phyloP scores from a whole-genome alignment of 2,797 vertebrate species.

The Menidia menidia region DNA sequence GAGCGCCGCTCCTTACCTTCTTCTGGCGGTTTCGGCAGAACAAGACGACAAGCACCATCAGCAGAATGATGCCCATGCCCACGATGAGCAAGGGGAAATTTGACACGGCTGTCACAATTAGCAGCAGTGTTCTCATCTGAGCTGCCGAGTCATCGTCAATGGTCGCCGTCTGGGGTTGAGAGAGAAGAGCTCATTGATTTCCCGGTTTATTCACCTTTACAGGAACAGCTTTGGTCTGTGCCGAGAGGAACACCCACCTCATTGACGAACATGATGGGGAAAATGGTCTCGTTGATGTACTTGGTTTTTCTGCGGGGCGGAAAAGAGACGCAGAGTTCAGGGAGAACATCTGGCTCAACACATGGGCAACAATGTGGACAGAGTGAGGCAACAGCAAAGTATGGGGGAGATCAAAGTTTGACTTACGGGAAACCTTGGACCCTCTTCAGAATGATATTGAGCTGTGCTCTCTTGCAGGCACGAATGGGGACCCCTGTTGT shows the following conservation, averaged over 20 bases:
- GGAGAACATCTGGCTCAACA: conserved; percentile 47
- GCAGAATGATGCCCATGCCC: conserved; percentile 82
- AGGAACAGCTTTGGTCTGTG: not conserved
- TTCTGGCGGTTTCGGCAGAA: conserved; percentile 85
- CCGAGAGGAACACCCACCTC: conserved; percentile 74
- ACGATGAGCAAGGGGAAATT: conserved; percentile 86
- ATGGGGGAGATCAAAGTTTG: conserved; percentile 46
- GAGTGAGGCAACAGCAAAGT: conserved; percentile 42
- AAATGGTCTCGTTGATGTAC: conserved; percentile 82
- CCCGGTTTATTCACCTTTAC: not conserved
- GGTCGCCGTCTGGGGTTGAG: conserved; percentile 78
- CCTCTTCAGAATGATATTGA: conserved; percentile 85
- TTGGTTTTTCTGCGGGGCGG: conserved; percentile 73
- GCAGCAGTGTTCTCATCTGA: conserved; percentile 82
- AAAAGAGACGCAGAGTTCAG: conserved; percentile 33
- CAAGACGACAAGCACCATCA: conserved; percentile 82
- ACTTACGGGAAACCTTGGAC: conserved; percentile 85
- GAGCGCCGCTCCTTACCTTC: conserved; percentile 72
- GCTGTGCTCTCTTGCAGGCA: conserved; percentile 86
- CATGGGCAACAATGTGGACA: conserved; percentile 32
- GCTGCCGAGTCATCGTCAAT: conserved; percentile 82
- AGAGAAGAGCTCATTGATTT: conserved; percentile 7
- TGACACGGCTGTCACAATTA: conserved; percentile 82
- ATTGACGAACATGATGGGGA: conserved; percentile 88
- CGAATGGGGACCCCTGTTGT: conserved; percentile 85